Evolutionary conservation across 1,140 invertebrate species (phyloP), one percentile per base, ranked within the genome.

Genomic region (Pseudomyrmex sp.): DNA sequence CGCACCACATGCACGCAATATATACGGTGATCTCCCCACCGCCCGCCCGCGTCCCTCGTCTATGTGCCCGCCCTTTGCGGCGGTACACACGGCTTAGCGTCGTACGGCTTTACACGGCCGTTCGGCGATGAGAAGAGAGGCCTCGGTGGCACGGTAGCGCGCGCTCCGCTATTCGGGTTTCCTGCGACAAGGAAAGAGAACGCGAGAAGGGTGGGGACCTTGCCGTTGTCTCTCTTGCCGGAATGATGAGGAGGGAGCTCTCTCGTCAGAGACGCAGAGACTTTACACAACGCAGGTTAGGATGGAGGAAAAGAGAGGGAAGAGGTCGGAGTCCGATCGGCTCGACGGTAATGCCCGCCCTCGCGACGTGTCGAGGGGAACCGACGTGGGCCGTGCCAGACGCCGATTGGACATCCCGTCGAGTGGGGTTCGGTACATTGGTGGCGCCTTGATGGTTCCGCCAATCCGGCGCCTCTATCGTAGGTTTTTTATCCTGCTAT

Each of bases 401-500:
- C 91, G 86, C 83, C 90, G 90, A 93, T 90, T 91, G 91, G 90
- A 65, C 86, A 84, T 20, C 86, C 83, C 87, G 80, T 82, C 90
- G 91, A 92, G 92, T 88, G 88, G 80, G 89, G 76, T 77, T 90
- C 82, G 75, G 54, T 65, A 70, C 77, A 56, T 85, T 23, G 88
- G 92, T 92, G 88, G 92, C 89, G 85, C 83, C 75, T 73, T 44
- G 83, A 58, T 88, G 72, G 85, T 82, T 87, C 87, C 68, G 90
- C 91, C 92, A 91, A 92, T 91, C 76, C 89, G 86, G 56, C 74
- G 85, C 87, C 86, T 85, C 91, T 89, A 91, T 92, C 94, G 92
- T 92, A 92, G 83, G 94, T 92, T 94, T 94, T 95, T 94, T 95
- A 87, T 87, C 85, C 73, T 66, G 76, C 62, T 90, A 90, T 90